A percentile compares a stretch with the other conserved stretches of the same genome.
Conservation (phyloP, 2,888 invertebrate genomes). For the Andricus curvator region DNA sequence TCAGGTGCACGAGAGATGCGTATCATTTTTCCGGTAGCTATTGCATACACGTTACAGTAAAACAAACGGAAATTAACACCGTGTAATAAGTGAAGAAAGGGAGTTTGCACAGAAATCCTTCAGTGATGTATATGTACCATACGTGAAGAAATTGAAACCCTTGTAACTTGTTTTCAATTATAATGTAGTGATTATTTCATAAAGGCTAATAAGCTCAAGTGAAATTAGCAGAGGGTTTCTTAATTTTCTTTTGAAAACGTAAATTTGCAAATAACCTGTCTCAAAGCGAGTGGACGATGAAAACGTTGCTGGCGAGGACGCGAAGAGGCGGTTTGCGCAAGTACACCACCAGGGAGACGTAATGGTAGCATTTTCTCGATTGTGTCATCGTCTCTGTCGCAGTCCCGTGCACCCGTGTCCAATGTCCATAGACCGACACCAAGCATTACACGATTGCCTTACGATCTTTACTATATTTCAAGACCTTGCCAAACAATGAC, state of each 20-base stretch:
- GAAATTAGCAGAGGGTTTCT: not conserved
- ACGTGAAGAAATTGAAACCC: not conserved
- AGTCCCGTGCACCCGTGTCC: conserved; percentile 58
- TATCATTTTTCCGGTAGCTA: conserved; percentile 37
- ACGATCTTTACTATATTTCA: conserved; percentile 29
- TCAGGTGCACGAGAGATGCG: conserved; percentile 1
- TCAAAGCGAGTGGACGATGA: conserved; percentile 41
- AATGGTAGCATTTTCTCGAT: conserved; percentile 74
- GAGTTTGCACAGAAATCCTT: not conserved
- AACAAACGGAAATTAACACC: conserved; percentile 32
- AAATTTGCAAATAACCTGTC: conserved; percentile 6
- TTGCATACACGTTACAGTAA: conserved; percentile 24
- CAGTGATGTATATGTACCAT: not conserved
- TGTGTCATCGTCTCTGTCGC: conserved; percentile 70
- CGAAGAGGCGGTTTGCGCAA: conserved; percentile 55
- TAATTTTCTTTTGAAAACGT: conserved; percentile 2
- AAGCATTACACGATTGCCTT: conserved; percentile 56
- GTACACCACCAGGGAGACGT: conserved; percentile 49
- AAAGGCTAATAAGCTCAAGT: not conserved
- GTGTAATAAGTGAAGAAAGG: conserved; percentile 8
- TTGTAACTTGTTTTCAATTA: not conserved
- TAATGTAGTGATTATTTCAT: not conserved
- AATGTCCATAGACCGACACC: conserved; percentile 58
- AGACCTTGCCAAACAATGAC: conserved; percentile 34
- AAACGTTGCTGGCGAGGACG: conserved; percentile 30